Evolutionary conservation across 2,888 invertebrate species (phyloP).

Genomic region (Agrypnus murinus): DNA sequence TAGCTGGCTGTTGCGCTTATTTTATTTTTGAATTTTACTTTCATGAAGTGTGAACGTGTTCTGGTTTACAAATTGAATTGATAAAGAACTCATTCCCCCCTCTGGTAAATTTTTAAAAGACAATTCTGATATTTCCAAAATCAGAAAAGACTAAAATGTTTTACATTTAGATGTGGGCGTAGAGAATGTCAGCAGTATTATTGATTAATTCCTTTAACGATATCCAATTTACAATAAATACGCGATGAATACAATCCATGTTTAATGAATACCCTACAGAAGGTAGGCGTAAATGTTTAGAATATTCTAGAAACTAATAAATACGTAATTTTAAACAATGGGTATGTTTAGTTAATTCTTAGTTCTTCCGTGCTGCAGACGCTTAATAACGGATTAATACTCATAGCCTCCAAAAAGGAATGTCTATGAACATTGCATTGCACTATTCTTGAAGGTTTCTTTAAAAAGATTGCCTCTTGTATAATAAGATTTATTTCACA

Average conservation of each 20-base stretch:
- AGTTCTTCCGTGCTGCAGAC: constrained; percentile 1
- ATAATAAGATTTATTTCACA: constrained; percentile 28
- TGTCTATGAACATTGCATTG: constrained; percentile 5
- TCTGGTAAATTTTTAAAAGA: not conserved
- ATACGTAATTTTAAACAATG: too few species aligned
- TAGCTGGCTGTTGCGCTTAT: constrained; percentile 25
- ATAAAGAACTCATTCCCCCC: not conserved
- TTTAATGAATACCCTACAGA: not conserved
- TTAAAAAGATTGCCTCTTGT: constrained; percentile 15
- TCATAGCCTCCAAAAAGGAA: constrained; percentile 4
- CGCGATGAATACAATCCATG: not conserved
- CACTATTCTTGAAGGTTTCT: constrained; percentile 5
- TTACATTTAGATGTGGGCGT: too few species aligned
- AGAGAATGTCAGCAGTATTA: not conserved
- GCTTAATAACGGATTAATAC: constrained; percentile 5
- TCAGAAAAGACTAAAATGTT: too few species aligned
- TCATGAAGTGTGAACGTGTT: too few species aligned
- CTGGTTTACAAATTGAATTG: not conserved
- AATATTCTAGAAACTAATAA: too few species aligned
- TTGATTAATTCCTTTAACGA: not conserved
- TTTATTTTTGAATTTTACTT: too few species aligned
- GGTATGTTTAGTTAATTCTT: not conserved
- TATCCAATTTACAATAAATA: constrained; percentile 1
- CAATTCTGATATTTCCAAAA: too few species aligned
- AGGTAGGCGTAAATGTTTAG: not conserved